Percentiles rank a stretch among this genome's conserved stretches.
phyloP scores from a whole-genome alignment of 1,140 invertebrate genomes.

The Thalassaphorura encarpata region DNA sequence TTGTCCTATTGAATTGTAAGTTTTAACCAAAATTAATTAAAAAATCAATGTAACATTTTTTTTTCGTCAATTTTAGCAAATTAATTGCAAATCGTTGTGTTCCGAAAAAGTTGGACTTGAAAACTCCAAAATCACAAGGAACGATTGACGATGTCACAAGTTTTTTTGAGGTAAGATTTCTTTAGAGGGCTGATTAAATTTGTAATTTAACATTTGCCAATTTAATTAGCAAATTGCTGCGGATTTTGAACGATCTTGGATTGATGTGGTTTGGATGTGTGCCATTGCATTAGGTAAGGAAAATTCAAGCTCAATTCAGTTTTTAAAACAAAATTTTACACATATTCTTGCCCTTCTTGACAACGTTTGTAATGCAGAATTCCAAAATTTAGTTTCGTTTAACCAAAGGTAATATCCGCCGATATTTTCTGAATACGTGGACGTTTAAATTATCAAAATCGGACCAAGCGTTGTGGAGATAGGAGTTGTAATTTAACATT shows the following conservation, averaged over 20 bases:
- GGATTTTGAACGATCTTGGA: conserved; percentile 52
- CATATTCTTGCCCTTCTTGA: too few relatives aligned
- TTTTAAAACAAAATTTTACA: too few relatives aligned
- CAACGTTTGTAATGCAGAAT: too few relatives aligned
- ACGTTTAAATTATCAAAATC: too few relatives aligned
- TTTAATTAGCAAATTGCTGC: conserved; percentile 43
- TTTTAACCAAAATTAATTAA: neutral
- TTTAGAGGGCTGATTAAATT: neutral
- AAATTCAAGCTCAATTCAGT: too few relatives aligned
- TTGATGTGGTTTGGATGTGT: conserved; percentile 50
- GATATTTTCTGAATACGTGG: too few relatives aligned
- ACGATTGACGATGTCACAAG: neutral
- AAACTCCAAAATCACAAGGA: neutral
- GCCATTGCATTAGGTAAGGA: conserved; percentile 46
- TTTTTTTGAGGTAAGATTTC: neutral
- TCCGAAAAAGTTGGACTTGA: neutral
- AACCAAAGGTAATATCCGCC: too few relatives aligned
- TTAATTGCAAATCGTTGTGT: neutral
- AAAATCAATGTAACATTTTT: neutral
- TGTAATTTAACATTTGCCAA: conserved; percentile 1
- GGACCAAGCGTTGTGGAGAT: too few relatives aligned
- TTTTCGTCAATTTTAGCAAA: neutral
- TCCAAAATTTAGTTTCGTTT: too few relatives aligned
- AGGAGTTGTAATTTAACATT: neutral
- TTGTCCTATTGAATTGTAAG: too few relatives aligned